A percentile compares a stretch with the other conserved stretches of the same genome.
phyloP scores from a whole-genome alignment of 2,113 vertebrate species.

The Oreocharis arfaki region DNA sequence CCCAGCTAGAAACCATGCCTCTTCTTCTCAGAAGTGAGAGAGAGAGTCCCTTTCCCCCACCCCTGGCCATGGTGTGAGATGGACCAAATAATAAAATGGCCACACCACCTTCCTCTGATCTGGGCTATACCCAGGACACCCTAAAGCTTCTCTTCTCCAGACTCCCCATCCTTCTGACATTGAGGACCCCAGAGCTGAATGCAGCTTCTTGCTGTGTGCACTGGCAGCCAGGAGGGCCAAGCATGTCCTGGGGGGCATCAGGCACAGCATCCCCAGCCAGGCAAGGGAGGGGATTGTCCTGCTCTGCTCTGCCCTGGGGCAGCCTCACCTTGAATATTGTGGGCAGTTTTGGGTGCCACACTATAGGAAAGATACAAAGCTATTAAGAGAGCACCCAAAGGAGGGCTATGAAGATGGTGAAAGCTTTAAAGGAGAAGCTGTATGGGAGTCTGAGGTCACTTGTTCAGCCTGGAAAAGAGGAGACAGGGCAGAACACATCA shows the following conservation, averaged over 20 bases:
- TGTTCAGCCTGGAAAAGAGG: background rate
- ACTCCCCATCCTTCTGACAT: background rate
- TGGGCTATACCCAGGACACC: background rate
- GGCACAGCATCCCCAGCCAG: accelerated
- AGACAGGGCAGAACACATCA: accelerated
- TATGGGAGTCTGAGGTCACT: background rate
- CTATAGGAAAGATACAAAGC: background rate
- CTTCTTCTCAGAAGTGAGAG: background rate
- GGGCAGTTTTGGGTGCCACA: background rate
- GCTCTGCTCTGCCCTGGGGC: background rate
- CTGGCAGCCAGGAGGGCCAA: background rate
- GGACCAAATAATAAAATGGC: background rate
- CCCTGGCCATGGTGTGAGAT: too few species aligned
- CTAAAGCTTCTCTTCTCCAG: background rate
- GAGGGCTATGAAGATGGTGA: background rate
- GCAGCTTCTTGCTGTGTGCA: background rate
- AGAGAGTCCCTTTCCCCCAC: background rate
- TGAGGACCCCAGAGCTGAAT: background rate
- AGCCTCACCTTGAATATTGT: accelerated
- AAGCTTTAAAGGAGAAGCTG: background rate
- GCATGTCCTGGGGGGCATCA: accelerated
- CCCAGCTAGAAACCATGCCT: accelerated
- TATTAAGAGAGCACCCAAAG: background rate
- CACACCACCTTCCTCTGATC: background rate
- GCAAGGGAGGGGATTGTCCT: background rate